Base-by-base conservation (phyloP, 1,140 invertebrate species). In the Adelges cooleyi region DNA sequence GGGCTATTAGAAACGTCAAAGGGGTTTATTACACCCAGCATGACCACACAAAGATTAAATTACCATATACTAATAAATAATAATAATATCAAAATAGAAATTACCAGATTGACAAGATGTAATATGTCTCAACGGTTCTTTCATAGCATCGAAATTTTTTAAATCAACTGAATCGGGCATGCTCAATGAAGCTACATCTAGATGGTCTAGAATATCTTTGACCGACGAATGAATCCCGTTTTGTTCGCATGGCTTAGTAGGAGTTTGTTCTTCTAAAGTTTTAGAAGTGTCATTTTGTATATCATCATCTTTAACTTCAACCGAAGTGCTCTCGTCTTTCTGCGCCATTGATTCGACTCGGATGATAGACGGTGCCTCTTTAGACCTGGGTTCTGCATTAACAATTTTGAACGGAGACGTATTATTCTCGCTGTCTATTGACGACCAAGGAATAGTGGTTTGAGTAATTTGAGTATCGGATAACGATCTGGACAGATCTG, bases 181-280 rank as follows among this genome's bases (percentile, higher is more conserved):
- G 29, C 42, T 29, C 11, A 62, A 48, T 29, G 56, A 62, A 48
- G 42, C 42, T n/a, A 62, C 56, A 48, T 62, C 56, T 22, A 62
- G 33, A 22, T 10, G 25, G n/a, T 46, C 27, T 20, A 46, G 27
- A 48, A 62, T 62, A 33, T 46, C 18, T 4, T 62, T 62, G 5
- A 5, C 22, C 4, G 13, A 15, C 44, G 38, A 17, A 18, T 42
- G 23, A 33, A 25, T 1, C 27, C n/a, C 25, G 46, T 62, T 48
- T 48, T 48, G 25, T 22, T 62, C 56, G 46, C 3, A 2, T 46
- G 25, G 1, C 1, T 48, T 20, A n/a, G 13, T 2, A 18, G 13
- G 9, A 10, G 13, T 2, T 17, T 18, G 15, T 11, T 56, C 38
- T 15, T 46, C 25, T 15, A 13, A 23, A 27, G 2, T 8, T 22